A percentile compares a stretch with the other conserved stretches of the same genome.
Evolutionary conservation across 2,113 vertebrate species (phyloP).

Genomic region (Amblyopsis rosae): DNA sequence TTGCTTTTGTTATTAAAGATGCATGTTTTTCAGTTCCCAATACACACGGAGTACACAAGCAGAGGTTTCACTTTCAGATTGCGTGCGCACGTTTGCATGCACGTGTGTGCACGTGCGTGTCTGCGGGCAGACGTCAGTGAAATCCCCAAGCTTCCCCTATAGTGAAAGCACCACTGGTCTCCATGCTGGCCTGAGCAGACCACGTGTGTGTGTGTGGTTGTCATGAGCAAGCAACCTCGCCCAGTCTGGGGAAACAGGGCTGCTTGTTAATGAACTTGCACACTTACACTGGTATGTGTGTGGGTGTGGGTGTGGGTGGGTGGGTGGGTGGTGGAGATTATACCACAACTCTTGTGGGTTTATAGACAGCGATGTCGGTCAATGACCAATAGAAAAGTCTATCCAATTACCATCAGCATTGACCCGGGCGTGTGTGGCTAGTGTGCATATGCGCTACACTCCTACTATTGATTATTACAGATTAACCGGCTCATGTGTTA

Average conservation of each 20-base stretch:
- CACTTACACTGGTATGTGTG: constrained; percentile 1
- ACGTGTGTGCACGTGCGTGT: constrained; percentile 8
- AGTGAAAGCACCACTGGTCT: not conserved
- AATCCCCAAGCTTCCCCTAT: not conserved
- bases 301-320: constrained; percentile 6
- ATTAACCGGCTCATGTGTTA: no score
- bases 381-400: constrained; percentile 25
- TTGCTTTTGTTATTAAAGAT: no score
- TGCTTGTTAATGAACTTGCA: constrained; percentile 52
- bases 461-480: not conserved
- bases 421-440: constrained; percentile 1
- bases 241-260: constrained; percentile 37
- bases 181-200: no score
- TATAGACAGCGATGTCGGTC: not conserved
- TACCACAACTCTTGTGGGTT: no score
- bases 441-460: not conserved
- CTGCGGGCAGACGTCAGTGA: not conserved
- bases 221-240: constrained; percentile 60
- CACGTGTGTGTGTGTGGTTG: constrained; percentile 1
- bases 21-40: no score
- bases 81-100: constrained; percentile 8
- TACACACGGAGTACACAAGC: no score
- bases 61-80: not conserved
- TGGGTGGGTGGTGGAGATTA: not conserved
- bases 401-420: constrained; percentile 26